These are phyloP conservation scores for Nothobranchius furzeri DNA, from an alignment of 2,113 vertebrate genomes.

Conservation along the genomic window DNA sequence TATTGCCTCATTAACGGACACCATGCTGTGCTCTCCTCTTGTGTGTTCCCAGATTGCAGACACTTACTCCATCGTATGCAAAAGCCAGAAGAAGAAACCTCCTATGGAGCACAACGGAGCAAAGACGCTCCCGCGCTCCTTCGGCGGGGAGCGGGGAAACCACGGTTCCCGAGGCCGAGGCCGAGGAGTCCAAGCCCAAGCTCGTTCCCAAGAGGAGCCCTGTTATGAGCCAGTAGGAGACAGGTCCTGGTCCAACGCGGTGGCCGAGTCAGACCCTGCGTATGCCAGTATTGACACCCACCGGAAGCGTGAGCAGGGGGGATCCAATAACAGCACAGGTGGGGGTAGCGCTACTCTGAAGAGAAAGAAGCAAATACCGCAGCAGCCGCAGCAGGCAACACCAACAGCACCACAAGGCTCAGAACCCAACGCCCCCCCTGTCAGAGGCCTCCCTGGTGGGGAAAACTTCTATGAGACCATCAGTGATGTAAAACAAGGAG, in stretches of 20 bases:
- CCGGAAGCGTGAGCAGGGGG: constrained; percentile 71
- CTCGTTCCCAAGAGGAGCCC: constrained; percentile 73
- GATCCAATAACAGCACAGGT: constrained; percentile 55
- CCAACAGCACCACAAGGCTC: constrained; percentile 55
- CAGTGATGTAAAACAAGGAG: constrained; percentile 77
- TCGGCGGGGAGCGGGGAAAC: constrained; percentile 59
- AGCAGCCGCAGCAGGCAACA: constrained; percentile 40
- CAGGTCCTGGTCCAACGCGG: constrained; percentile 64
- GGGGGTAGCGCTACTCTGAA: constrained; percentile 69
- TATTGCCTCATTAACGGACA: constrained; percentile 49
- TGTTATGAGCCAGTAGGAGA: constrained; percentile 77
- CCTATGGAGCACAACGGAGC: constrained; percentile 65
- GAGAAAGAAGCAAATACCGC: constrained; percentile 68
- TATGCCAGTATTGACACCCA: constrained; percentile 76
- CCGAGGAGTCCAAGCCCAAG: constrained; percentile 62
- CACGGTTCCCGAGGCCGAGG: constrained; percentile 49
- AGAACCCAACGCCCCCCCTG: constrained; percentile 52
- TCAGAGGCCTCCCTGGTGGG: constrained; percentile 65
- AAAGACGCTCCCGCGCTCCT: constrained; percentile 68
- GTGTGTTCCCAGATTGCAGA: constrained; percentile 77
- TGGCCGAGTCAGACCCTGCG: constrained; percentile 71
- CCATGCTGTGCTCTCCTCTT: constrained; percentile 23
- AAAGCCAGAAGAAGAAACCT: constrained; percentile 78
- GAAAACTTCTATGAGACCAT: constrained; percentile 83
- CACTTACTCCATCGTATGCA: constrained; percentile 83